Evolutionary conservation across 2,888 invertebrate genomes (phyloP), one percentile per base, ranked within the genome.

Genomic region (Oscheius myriophilus): DNA sequence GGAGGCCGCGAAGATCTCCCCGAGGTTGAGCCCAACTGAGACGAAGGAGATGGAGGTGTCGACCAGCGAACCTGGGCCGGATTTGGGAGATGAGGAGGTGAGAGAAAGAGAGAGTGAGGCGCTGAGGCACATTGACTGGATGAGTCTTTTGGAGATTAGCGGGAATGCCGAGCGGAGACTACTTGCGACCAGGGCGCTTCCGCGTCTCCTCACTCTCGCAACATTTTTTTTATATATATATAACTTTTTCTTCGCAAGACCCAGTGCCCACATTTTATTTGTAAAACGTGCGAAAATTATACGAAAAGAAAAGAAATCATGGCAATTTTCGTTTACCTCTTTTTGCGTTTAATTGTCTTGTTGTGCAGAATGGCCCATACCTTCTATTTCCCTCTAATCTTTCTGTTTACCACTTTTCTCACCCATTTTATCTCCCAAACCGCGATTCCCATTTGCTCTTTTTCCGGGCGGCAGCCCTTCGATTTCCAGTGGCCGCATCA

Each of bases 21-120:
- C 4, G 4, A 33, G 33, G 9, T 6, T 33, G 33, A 63, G 41
- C 26, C 59, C 21, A 53, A 61, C 21, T 57, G 64, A 54, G 72
- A 65, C 42, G 46, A 59, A 46, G 51, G 63, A 39, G 58, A 63
- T 39, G 66, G 72, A 67, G 65, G 68, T 67, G 43, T 25, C 26
- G 14, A 33, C 52, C 14, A 39, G 65, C 23, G 64, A 73, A 46
- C 81, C 81, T 1, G 81, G 81, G 11, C 81, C 81, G 1, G 81
- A 81, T 73, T 64, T 81, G 26, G 73, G 76, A 11, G 68, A 62
- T 14, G 71, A 71, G 11, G 67, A 68, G n/a, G 64, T 43, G 12
- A 16, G 61, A 33, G 9, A 9, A 3, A 33, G 33, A 6, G 33
- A 33, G 9, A 33, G 33, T n/a, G n/a, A n/a, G n/a, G n/a, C n/a